Percentiles rank a stretch among this genome's conserved stretches.
Conservation (phyloP, 2,888 invertebrate species). For the Orgyia antiqua region DNA sequence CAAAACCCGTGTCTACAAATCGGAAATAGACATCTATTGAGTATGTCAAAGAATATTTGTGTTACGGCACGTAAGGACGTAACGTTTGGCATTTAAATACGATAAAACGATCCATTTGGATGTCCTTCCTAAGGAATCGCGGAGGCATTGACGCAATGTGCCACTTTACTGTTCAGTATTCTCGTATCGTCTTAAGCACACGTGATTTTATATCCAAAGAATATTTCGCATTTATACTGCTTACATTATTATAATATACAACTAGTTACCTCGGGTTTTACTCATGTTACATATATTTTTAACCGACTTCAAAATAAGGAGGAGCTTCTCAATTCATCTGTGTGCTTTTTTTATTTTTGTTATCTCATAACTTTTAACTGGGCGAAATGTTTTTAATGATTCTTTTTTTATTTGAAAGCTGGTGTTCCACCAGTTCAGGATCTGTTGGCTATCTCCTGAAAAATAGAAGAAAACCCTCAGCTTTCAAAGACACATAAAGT, state of each 20-base stretch:
- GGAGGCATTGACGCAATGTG: neutral
- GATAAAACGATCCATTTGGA: slow-evolving; percentile 40
- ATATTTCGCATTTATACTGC: slow-evolving; percentile 26
- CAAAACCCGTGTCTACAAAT: slow-evolving; percentile 26
- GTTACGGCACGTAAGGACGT: slow-evolving; percentile 35
- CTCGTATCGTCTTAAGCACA: slow-evolving; percentile 26
- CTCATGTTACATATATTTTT: too few relatives aligned
- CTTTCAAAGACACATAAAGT: too few relatives aligned
- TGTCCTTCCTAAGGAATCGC: slow-evolving; percentile 33
- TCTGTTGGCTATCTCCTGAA: too few relatives aligned
- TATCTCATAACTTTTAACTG: too few relatives aligned
- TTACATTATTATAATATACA: slow-evolving; percentile 15
- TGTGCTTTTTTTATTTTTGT: too few relatives aligned
- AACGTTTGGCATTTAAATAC: slow-evolving; percentile 41
- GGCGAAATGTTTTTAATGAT: too few relatives aligned
- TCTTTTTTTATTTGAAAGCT: too few relatives aligned
- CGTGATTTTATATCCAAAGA: slow-evolving; percentile 35
- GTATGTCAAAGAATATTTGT: slow-evolving; percentile 30
- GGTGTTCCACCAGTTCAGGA: too few relatives aligned
- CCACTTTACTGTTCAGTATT: slow-evolving; percentile 23
- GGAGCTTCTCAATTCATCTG: too few relatives aligned
- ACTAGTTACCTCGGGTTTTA: too few relatives aligned
- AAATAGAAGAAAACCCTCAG: too few relatives aligned
- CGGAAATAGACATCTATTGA: slow-evolving; percentile 34
- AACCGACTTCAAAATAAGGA: too few relatives aligned